phyloP scores from a whole-genome alignment of 2,797 vertebrate species.

The Sebastes kiyomatsui region DNA sequence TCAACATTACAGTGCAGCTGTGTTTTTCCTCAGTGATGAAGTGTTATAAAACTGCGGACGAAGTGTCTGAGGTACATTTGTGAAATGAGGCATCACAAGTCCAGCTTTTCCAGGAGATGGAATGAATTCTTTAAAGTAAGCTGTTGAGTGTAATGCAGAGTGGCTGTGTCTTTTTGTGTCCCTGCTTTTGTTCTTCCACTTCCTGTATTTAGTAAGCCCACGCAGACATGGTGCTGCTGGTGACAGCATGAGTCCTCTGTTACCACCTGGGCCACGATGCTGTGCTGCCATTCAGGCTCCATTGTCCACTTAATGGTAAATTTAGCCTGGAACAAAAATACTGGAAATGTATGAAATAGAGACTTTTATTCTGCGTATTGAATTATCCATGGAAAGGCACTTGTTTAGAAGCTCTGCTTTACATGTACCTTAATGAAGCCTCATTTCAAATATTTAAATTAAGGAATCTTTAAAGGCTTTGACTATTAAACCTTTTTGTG shows the following conservation, averaged over 20 bases:
- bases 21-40: slow-evolving; percentile 69
- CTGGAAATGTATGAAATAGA: background rate
- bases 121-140: slow-evolving; percentile 75
- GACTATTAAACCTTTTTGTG: background rate
- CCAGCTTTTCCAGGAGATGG: slow-evolving; percentile 73
- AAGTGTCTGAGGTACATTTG: slow-evolving; percentile 76
- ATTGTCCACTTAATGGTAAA: slow-evolving; percentile 67
- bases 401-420: slow-evolving; percentile 28
- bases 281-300: slow-evolving; percentile 51
- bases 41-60: slow-evolving; percentile 68
- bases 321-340: slow-evolving; percentile 43
- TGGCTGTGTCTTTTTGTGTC: slow-evolving; percentile 12
- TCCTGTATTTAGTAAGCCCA: slow-evolving; percentile 52
- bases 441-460: slow-evolving; percentile 16
- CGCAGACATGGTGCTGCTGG: slow-evolving; percentile 32
- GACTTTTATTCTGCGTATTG: slow-evolving; percentile 21
- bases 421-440: slow-evolving; percentile 30
- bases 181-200: slow-evolving; percentile 23
- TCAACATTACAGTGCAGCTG: slow-evolving; percentile 50
- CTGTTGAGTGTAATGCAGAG: slow-evolving; percentile 63
- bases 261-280: slow-evolving; percentile 55
- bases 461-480: background rate
- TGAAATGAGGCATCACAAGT: slow-evolving; percentile 81
- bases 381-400: slow-evolving; percentile 9
- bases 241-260: slow-evolving; percentile 48